Evolutionary conservation across 23 tunicate species (phyloP).

Genomic region (Diplosoma virens): DNA sequence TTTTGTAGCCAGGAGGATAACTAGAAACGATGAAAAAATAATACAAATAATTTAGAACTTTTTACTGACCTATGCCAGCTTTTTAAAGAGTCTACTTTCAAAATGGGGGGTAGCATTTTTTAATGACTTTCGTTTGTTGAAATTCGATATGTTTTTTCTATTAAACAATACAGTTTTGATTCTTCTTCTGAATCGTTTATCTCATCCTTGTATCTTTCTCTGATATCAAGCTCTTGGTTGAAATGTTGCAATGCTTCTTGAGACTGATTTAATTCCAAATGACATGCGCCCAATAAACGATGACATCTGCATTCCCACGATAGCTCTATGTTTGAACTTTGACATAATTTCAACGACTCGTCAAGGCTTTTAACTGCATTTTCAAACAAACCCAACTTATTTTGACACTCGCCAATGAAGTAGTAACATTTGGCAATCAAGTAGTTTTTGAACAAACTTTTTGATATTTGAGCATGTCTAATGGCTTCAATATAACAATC

Average conservation of each 20-base stretch:
- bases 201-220: no score
- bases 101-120: no score
- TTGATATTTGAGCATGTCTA: not conserved
- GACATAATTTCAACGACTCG: not conserved
- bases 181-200: no score
- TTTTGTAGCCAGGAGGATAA: no score
- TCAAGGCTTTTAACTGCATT: not conserved
- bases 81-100: no score
- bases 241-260: constrained; percentile 3
- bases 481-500: not conserved
- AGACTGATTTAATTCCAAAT: not conserved
- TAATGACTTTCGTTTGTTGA: no score
- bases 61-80: no score
- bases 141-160: no score
- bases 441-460: not conserved
- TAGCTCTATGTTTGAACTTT: not conserved
- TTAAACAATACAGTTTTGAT: no score
- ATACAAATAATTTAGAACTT: no score
- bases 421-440: not conserved
- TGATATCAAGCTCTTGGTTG: no score
- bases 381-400: not conserved
- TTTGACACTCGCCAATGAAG: not conserved
- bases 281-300: not conserved
- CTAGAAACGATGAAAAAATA: no score
- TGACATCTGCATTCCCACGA: not conserved